Conservation (phyloP, 2,113 vertebrate species). For the Circaetus gallicus region DNA sequence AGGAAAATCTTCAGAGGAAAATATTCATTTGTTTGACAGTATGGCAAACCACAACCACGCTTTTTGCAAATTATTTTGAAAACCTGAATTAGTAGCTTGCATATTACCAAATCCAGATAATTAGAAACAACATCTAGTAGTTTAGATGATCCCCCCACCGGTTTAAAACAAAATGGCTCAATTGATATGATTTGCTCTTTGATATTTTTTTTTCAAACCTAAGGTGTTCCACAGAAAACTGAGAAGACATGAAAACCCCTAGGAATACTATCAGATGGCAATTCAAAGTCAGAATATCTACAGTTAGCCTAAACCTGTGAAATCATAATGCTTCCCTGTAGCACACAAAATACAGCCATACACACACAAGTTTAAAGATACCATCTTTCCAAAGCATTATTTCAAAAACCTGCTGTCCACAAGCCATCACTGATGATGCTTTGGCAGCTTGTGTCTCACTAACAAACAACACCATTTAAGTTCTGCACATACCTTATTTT, state of each 20-base stretch:
- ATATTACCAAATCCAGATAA: neutral
- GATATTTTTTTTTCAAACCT: neutral
- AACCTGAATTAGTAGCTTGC: neutral
- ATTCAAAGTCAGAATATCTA: neutral
- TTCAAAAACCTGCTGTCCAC: neutral
- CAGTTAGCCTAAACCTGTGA: neutral
- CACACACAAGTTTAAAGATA: neutral
- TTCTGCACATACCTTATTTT: neutral
- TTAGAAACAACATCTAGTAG: neutral
- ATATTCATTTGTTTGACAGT: neutral
- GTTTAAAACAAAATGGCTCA: neutral
- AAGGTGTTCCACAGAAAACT: neutral
- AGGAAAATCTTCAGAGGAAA: neutral
- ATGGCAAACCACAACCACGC: neutral
- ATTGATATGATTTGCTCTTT: neutral
- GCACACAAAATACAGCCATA: neutral
- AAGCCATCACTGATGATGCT: neutral
- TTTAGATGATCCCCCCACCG: neutral
- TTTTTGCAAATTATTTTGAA: slow-evolving; percentile 7
- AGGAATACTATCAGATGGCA: neutral
- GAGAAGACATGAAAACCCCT: neutral
- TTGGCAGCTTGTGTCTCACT: neutral
- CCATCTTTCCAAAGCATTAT: neutral
- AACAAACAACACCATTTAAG: neutral
- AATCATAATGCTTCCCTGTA: neutral